Evolutionary conservation across 2,888 invertebrate genomes (phyloP).

Genomic region (Lithophane leautieri): DNA sequence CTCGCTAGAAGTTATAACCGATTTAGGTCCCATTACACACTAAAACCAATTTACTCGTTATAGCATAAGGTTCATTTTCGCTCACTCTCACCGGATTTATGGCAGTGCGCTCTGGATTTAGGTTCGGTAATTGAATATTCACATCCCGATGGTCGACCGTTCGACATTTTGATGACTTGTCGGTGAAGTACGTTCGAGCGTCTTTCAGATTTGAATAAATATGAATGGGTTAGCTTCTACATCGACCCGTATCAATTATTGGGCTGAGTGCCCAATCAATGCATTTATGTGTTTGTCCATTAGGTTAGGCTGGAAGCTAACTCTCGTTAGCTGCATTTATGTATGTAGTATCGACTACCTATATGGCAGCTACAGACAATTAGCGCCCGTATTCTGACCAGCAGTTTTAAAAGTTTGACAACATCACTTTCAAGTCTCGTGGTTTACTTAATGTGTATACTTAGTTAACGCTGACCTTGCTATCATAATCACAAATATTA

Average conservation of each 20-base stretch:
- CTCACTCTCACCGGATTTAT: conserved; percentile 54
- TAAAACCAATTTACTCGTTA: conserved; percentile 29
- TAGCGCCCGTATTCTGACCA: too few species aligned
- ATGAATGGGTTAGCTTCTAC: conserved; percentile 47
- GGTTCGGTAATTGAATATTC: conserved; percentile 84
- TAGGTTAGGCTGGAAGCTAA: conserved; percentile 1
- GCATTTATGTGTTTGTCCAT: neutral
- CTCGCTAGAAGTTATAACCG: conserved; percentile 63
- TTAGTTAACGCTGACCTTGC: neutral
- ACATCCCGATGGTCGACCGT: conserved; percentile 77
- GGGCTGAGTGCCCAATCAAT: conserved; percentile 33
- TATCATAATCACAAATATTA: neutral
- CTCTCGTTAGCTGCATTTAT: conserved; percentile 6
- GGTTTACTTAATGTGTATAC: neutral
- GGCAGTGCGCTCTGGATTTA: conserved; percentile 71
- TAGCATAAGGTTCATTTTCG: conserved; percentile 68
- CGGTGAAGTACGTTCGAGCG: conserved; percentile 65
- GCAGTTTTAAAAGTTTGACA: neutral
- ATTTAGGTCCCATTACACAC: conserved; percentile 33
- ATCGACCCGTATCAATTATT: conserved; percentile 42
- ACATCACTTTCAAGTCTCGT: neutral
- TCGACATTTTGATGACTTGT: conserved; percentile 79
- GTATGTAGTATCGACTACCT: neutral
- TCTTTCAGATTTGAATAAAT: conserved; percentile 67
- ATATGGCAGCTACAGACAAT: neutral